Base-by-base conservation (phyloP, 1,140 invertebrate species). In the Ridgeia piscesae region DNA sequence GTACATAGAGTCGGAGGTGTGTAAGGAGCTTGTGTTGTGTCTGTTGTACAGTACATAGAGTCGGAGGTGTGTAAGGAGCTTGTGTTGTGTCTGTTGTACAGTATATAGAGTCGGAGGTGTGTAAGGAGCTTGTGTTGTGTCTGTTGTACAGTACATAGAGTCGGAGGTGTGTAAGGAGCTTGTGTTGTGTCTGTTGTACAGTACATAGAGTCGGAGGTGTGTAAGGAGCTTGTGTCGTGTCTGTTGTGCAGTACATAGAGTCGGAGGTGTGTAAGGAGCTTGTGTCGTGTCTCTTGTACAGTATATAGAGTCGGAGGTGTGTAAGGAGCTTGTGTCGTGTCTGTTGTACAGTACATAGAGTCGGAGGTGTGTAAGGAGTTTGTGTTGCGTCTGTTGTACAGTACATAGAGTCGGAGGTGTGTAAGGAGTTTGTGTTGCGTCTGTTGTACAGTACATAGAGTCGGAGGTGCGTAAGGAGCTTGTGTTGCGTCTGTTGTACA, bases 1-100 rank as follows among this genome's bases (percentile, higher is more conserved):
- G 58, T 77, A 77, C 93, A 93, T 95, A 31, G 88, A 97, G 97
- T 97, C 99, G 95, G 98, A 99, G 0, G 98, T 99, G 95, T 98
- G 98, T 88, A 98, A 98, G 92, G 97, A 77, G 17, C 27, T 99
- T n/a, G n/a, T n/a, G n/a, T n/a, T n/a, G n/a, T n/a, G n/a, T n/a
- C n/a, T n/a, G n/a, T n/a, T 42, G 42, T 11, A 42, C 8, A 77
- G 58, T 77, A 21, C 11, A 77, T 14, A 6, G 27, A 17, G 6
- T 1, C 27, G 58, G 8, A 14, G 27, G 11, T 31, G 4, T 2
- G 58, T 77, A 2, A 77, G 11, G 58, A 27, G 58, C 11, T 2
- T 77, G 58, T 21, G 58, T 31, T 21, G 17, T 77, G 14, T 77
- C 17, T 77, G 8, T 77, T 8, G 8, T 17, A 21, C 58, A 77